Base-by-base conservation (phyloP, 2,797 vertebrate genomes). In the Allobates femoralis region DNA sequence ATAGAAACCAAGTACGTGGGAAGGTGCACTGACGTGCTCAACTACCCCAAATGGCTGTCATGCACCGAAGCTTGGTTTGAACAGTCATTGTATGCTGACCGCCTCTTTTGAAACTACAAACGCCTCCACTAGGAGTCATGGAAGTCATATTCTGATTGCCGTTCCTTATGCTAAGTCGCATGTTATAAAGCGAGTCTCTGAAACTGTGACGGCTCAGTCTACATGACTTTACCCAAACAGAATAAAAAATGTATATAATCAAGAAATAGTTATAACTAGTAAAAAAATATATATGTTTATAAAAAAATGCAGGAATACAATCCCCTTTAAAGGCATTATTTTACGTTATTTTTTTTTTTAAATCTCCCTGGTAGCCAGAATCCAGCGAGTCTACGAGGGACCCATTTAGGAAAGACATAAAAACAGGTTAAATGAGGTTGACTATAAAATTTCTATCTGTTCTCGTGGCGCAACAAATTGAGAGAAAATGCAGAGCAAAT, bases 391-490 rank as follows among this genome's bases (percentile, higher is more conserved):
- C 46, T 64, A 3, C 0, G 32, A 74, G 64, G 81, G 56, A 76
- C 18, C 51, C 51, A 79, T 71, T 85, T 84, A 66, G 51, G 60
- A 80, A 75, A 74, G 34, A 60, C 58, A 51, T 0, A 81, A 79
- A 46, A 83, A 87, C 75, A 82, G 83, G 87, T 90, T 92, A 91
- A 91, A 83, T 71, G 81, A 53, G 86, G 89, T 91, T 89, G 88
- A 74, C 90, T 87, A 69, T 86, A 84, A 89, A 92, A 90, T 90
- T 91, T 91, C 89, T 90, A 80, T 90, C 80, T 0, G 30, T 86
- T 85, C 60, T 88, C 51, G 1, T 1, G 23, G 66, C 86, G 85
- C 87, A 85, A 89, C 71, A 90, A 90, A 91, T 90, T 0, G 0
- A 91, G 86, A 73, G 37, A 88, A 90, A 90, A 92, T 87, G 81